Percentiles rank a stretch among this genome's conserved stretches.
These are phyloP conservation scores for Capreolus pygargus DNA, from an alignment of 2,113 vertebrate species.

Conservation along the genomic window DNA sequence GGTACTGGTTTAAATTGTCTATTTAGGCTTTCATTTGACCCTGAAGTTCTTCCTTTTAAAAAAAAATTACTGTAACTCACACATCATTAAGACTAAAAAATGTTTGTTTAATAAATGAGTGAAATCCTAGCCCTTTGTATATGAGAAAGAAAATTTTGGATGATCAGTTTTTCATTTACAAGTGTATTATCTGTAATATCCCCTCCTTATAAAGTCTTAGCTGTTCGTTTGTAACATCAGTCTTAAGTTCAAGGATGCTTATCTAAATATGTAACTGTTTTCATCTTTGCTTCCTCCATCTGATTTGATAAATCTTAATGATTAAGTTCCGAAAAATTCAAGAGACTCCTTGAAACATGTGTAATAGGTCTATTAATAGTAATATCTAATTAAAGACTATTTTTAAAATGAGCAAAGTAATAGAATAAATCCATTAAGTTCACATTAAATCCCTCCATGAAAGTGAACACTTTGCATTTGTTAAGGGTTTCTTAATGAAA, in stretches of 20 bases:
- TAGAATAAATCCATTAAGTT: constrained; percentile 69
- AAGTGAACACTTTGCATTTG: constrained; percentile 69
- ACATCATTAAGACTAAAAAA: background rate
- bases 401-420: constrained; percentile 58
- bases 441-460: constrained; percentile 51
- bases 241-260: constrained; percentile 34
- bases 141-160: background rate
- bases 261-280: constrained; percentile 17
- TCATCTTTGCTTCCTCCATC: background rate
- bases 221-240: background rate
- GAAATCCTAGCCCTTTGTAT: background rate
- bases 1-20: background rate
- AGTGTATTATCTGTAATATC: background rate
- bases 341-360: constrained; percentile 45
- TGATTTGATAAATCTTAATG: constrained; percentile 2
- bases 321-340: constrained; percentile 50
- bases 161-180: background rate
- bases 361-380: constrained; percentile 62
- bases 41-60: background rate
- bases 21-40: background rate
- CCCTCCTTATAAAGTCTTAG: background rate
- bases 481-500: constrained; percentile 71
- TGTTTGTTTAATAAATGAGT: constrained; percentile 15
- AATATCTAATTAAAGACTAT: constrained; percentile 62
- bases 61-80: background rate